Evolutionary conservation across 64 coral and sea anemone genomes (phyloP), one percentile per base, ranked within the genome.

Genomic region (Trachythela sp.): DNA sequence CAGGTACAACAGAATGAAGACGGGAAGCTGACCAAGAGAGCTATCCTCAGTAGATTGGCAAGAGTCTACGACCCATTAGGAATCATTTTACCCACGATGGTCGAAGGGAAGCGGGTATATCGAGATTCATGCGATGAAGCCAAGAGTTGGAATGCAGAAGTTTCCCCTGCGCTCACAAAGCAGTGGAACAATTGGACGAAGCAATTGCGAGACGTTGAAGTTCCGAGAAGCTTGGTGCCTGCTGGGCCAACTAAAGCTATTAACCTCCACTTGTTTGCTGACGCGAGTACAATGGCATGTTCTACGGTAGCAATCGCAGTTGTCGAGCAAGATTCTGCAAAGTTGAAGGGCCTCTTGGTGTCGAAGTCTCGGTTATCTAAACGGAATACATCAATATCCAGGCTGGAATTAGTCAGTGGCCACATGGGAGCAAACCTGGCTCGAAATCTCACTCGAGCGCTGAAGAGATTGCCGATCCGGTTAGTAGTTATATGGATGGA

Each of bases 401-500:
- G 71, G 13, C 32, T 77, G 71, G 71, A 77, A 39, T 77, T 77
- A 17, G 36, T 77, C 13, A 39, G 71, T 39, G 71, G 71, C 2
- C 24, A 77, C 26, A 77, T 77, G 71, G 71, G 71, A 77, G 71
- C 71, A 10, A 77, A 77, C 36, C 31, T 77, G 17, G 71, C 71
- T 13, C 4, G 71, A 10, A 77, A 77, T 18, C 71, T 77, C 4
- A 22, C 13, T 17, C 71, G 31, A 77, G 71, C 71, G 17, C 30
- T 77, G 17, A 39, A 77, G 32, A 13, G 71, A 18, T 36, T 77
- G 32, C 71, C 71, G 8, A 13, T 77, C 36, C 24, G 36, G 17
- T 39, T 14, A 77, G 71, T 77, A 32, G 71, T 77, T 6, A 77
- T 77, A 36, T 77, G 71, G 71, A 77, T 77, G 71, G 71, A 77